Conservation (phyloP, 2,797 vertebrate species). For the Scyliorhinus canicula region DNA sequence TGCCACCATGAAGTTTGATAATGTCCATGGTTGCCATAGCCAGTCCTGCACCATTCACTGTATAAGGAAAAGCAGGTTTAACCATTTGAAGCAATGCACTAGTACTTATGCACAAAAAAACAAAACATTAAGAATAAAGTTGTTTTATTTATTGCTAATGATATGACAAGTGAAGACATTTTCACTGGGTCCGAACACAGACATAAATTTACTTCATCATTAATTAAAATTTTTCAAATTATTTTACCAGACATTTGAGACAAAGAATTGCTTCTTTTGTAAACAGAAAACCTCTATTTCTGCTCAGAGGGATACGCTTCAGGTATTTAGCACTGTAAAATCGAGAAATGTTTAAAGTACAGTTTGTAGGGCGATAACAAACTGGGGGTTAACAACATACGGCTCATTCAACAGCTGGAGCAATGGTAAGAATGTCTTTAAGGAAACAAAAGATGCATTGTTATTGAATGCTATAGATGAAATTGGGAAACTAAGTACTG, state of each 20-base stretch:
- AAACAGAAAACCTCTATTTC: background rate
- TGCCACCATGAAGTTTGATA: conserved; percentile 95
- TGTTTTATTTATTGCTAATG: background rate
- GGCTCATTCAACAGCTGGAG: background rate
- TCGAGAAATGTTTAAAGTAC: background rate
- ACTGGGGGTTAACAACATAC: background rate
- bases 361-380: background rate
- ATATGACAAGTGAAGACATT: background rate
- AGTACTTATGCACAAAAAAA: background rate
- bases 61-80: background rate
- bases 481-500: background rate
- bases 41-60: conserved; percentile 91
- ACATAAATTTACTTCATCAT: background rate
- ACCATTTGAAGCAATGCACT: background rate
- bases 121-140: background rate
- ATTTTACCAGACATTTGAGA: background rate
- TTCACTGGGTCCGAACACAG: background rate
- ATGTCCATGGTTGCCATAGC: conserved; percentile 99
- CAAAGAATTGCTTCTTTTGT: background rate
- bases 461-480: background rate
- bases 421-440: background rate
- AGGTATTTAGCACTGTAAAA: background rate
- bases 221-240: background rate
- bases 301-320: background rate
- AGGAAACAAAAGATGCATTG: background rate